Base-by-base conservation (phyloP, 2,113 vertebrate species). In the Pluvianellus socialis region DNA sequence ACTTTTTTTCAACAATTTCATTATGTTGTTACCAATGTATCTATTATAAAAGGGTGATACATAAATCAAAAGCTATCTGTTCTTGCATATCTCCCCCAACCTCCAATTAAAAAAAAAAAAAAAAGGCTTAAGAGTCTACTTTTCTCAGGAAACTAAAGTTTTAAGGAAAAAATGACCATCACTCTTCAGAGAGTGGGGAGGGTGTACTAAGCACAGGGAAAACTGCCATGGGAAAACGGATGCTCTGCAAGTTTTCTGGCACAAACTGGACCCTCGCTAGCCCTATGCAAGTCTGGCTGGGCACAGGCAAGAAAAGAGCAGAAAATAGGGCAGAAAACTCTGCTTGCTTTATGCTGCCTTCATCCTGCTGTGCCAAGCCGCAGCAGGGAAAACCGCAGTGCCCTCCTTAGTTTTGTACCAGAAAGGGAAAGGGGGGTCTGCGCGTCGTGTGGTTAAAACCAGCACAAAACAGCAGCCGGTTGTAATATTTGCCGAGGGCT, bases 1-100 rank as follows among this genome's bases (percentile, higher is more conserved):
- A 97, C 93, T 97, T 98, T 97, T 90, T 90, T 95, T 97, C 96
- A 77, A 94, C 96, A 97, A 96, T 97, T 98, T 97, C 97, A 98
- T 98, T 96, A 97, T 65, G 93, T 90, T 91, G 92, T 96, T 97
- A 97, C 80, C 97, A 97, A 96, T n/a, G 30, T 95, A 94, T 97
- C 97, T 96, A 73, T 97, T 97, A 97, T 79, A 93, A 96, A 98
- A 96, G 96, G 76, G 35, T 85, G 95, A 97, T 86, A 91, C 77
- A 92, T 55, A 94, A 98, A 94, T 97, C 90, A 92, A 97, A 97
- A 77, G 90, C 65, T 90, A 52, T 83, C 90, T 90, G 50, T 35
- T 88, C 66, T 76, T 93, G 11, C 14, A 7, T 49, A 62, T 63
- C 24, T 47, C 8, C 24, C 6, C 30, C 2, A 6, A 20, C 5